Evolutionary conservation across 1,140 invertebrate species (phyloP).

Genomic region (Mylabris phalerata): DNA sequence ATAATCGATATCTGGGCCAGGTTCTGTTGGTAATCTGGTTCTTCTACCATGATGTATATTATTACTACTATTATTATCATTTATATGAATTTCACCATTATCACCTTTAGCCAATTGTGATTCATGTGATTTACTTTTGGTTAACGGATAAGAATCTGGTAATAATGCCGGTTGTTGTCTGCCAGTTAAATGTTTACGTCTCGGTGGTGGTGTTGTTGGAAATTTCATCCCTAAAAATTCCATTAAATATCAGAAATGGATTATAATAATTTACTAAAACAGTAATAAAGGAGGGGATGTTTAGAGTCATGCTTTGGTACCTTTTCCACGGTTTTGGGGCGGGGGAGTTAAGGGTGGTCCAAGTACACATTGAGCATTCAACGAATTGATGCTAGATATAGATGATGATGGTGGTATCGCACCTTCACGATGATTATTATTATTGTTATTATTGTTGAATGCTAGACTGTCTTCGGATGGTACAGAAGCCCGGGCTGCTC

Average conservation of each 20-base stretch:
- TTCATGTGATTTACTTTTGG: slow-evolving; percentile 88
- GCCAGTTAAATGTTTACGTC: slow-evolving; percentile 60
- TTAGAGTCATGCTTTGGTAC: slow-evolving; percentile 23
- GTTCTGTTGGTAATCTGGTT: slow-evolving; percentile 63
- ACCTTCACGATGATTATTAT: slow-evolving; percentile 38
- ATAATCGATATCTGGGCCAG: slow-evolving; percentile 50
- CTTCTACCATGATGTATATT: slow-evolving; percentile 40
- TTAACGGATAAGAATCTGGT: slow-evolving; percentile 52
- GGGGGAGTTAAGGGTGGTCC: slow-evolving; percentile 37
- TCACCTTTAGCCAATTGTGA: slow-evolving; percentile 71
- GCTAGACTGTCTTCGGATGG: slow-evolving; percentile 55
- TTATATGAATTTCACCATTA: slow-evolving; percentile 38
- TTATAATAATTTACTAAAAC: neutral
- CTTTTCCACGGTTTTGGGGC: slow-evolving; percentile 36
- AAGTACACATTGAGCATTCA: slow-evolving; percentile 36
- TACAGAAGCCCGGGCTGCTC: slow-evolving; percentile 49
- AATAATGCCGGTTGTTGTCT: slow-evolving; percentile 44
- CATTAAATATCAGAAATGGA: neutral
- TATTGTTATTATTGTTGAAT: slow-evolving; percentile 41
- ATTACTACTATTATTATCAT: slow-evolving; percentile 16
- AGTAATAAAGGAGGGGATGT: neutral
- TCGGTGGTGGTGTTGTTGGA: slow-evolving; percentile 72
- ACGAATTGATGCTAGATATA: slow-evolving; percentile 40
- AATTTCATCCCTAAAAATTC: slow-evolving; percentile 50
- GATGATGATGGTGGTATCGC: slow-evolving; percentile 39